Evolutionary conservation across 2,888 invertebrate species (phyloP).

Genomic region (Neoitamus cyanurus): DNA sequence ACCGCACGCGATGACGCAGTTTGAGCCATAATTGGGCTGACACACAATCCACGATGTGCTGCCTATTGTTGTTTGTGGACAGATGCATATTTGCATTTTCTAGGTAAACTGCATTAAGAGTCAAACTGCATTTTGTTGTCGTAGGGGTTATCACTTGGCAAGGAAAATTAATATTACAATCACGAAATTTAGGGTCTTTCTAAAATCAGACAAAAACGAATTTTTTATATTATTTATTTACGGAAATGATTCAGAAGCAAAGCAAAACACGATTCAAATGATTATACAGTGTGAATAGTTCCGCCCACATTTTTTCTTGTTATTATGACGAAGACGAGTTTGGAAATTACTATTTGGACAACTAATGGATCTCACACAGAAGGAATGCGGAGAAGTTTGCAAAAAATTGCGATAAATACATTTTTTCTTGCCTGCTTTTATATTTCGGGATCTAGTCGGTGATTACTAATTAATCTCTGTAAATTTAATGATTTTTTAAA

Average conservation of each 20-base stretch:
- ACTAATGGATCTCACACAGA: neutral
- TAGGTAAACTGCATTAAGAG: neutral
- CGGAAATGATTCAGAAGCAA: neutral
- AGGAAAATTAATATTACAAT: too few relatives aligned
- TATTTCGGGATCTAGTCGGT: too few relatives aligned
- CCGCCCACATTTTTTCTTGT: neutral
- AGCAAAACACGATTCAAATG: neutral
- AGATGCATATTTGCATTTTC: neutral
- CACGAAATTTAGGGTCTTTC: too few relatives aligned
- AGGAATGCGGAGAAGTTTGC: neutral
- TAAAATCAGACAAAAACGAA: neutral
- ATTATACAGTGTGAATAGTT: neutral
- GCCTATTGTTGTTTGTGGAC: neutral
- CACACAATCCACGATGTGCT: neutral
- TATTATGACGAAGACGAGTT: neutral
- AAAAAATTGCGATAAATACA: too few relatives aligned
- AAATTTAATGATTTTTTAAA: too few relatives aligned
- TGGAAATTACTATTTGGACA: neutral
- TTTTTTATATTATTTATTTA: too few relatives aligned
- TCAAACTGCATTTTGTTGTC: too few relatives aligned
- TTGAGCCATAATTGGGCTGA: neutral
- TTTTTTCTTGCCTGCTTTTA: too few relatives aligned
- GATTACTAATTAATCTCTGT: too few relatives aligned
- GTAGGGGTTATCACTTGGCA: too few relatives aligned
- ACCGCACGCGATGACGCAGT: neutral